Evolutionary conservation across 2,888 invertebrate species (phyloP).

Genomic region (Orthosia gothica): DNA sequence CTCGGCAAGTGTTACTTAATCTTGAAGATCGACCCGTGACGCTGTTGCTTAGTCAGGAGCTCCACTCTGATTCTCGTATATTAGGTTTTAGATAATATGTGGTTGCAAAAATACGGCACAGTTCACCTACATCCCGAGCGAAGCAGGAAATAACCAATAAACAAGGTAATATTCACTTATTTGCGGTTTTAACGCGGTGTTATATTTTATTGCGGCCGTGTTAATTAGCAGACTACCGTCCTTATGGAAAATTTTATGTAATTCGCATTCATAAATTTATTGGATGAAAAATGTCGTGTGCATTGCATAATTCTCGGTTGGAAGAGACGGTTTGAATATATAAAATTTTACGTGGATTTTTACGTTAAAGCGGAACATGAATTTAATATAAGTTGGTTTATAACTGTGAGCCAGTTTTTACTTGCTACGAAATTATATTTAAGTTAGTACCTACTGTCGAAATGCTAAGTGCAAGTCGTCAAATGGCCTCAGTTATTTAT

Average conservation of each 20-base stretch:
- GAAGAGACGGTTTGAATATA: slow-evolving; percentile 13
- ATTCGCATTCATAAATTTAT: slow-evolving; percentile 36
- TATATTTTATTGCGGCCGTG: slow-evolving; percentile 60
- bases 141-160: slow-evolving; percentile 71
- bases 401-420: neutral
- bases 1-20: too few species aligned
- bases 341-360: slow-evolving; percentile 16
- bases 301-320: slow-evolving; percentile 12
- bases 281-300: slow-evolving; percentile 30
- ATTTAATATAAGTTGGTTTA: slow-evolving; percentile 18
- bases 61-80: neutral
- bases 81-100: slow-evolving; percentile 7
- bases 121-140: slow-evolving; percentile 56
- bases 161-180: slow-evolving; percentile 66
- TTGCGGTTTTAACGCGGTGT: slow-evolving; percentile 68
- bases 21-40: too few species aligned
- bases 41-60: too few species aligned
- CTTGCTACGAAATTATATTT: neutral
- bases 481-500: neutral
- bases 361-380: slow-evolving; percentile 3
- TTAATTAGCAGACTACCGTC: slow-evolving; percentile 59
- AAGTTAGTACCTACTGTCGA: neutral
- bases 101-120: slow-evolving; percentile 36
- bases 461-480: neutral
- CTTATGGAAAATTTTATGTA: slow-evolving; percentile 54